A percentile compares a stretch with the other conserved stretches of the same genome.
phyloP scores from a whole-genome alignment of 1,140 invertebrate genomes.

The Listronotus bonariensis region DNA sequence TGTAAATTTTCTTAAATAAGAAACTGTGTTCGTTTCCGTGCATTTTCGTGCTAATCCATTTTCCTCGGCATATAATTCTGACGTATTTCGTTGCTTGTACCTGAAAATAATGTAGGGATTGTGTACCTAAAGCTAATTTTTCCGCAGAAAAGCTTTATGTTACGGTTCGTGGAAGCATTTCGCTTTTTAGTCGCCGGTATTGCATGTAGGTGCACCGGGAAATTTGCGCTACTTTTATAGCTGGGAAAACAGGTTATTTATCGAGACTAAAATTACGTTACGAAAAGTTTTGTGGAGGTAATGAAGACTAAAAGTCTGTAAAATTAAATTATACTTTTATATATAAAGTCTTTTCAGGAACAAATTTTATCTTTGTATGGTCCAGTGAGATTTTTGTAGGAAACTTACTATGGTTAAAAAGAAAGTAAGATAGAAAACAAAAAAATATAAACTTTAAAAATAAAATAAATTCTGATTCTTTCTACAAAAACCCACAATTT shows the following conservation, averaged over 20 bases:
- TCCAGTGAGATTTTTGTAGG: too few relatives aligned
- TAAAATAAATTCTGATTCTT: too few relatives aligned
- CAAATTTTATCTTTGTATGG: background rate
- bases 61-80: constrained; percentile 7
- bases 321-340: constrained; percentile 22
- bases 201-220: constrained; percentile 7
- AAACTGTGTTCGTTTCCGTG: too few relatives aligned
- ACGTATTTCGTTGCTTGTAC: constrained; percentile 8
- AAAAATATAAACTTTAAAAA: too few relatives aligned
- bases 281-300: constrained; percentile 18
- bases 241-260: constrained; percentile 17
- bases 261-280: constrained; percentile 21
- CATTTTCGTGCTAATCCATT: constrained; percentile 12
- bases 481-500: too few relatives aligned
- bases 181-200: constrained; percentile 7
- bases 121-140: constrained; percentile 17
- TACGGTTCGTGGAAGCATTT: constrained; percentile 19
- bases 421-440: too few relatives aligned
- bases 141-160: constrained; percentile 6
- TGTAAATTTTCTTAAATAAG: too few relatives aligned
- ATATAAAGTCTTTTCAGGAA: background rate
- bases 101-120: constrained; percentile 7
- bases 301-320: constrained; percentile 22
- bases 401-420: too few relatives aligned
- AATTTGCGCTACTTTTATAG: constrained; percentile 16